Evolutionary conservation across 2,888 invertebrate genomes (phyloP), one percentile per base, ranked within the genome.

Genomic region (Ophonus ardosiacus): DNA sequence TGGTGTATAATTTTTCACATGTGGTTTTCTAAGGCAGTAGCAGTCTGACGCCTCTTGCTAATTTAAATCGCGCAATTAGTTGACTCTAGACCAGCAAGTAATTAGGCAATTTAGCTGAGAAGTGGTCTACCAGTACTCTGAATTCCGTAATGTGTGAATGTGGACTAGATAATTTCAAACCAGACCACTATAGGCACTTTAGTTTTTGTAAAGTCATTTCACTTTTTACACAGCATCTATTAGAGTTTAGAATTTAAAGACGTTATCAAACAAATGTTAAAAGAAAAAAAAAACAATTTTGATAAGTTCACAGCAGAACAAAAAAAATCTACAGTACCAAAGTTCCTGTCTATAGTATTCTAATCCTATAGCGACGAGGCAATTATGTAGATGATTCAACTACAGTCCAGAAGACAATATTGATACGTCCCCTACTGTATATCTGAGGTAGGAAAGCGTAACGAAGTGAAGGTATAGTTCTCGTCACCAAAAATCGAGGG

Each of bases 41-140:
- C 31, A 1, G 31, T 8, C 76, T 51, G 76, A 68, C 68, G 68
- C 68, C 68, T 68, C 17, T 68, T 18, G 56, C 56, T 76, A 76
- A 76, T 80, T 80, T 80, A 63, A 63, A 80, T 80, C 61, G 61
- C 17, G 61, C 63, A 80, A 80, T 80, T 80, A 80, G 59, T 5
- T 31, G 31, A 31, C 63, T 7, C 10, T 61, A 17, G 18, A 38
- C 80, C 59, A 79, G 59, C 31, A 79, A 59, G 61, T 80, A 80
- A 80, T 80, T 80, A 80, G 59, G 15, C 61, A 80, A 80, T 80
- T 80, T 80, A 80, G 18, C 31, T 31, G 31, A 31, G 31, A 31
- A 31, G 31, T 31, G 31, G 31, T 10, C 21, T 80, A 63, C 38
- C 61, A 80, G 24, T 80, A 63, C 80, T 59, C 13, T 40, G 61